Percentiles rank a stretch among this genome's conserved stretches.
These are phyloP conservation scores for Eristalis arbustorum DNA, from an alignment of 2,888 invertebrate species.

Conservation along the genomic window DNA sequence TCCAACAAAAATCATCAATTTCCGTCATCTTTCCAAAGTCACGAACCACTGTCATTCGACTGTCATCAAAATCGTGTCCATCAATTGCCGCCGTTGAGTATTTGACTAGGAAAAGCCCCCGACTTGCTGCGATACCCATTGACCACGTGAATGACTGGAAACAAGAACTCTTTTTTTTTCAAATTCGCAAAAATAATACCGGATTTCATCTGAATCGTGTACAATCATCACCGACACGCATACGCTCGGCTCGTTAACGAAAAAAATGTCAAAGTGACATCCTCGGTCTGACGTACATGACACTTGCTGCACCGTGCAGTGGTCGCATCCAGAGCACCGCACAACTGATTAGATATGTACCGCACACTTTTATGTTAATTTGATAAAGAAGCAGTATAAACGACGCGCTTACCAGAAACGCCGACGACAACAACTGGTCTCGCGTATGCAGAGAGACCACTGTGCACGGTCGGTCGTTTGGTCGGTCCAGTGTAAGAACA, in stretches of 20 bases:
- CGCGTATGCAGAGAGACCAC: too few relatives aligned
- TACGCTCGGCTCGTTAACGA: conserved; percentile 2
- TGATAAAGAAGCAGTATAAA: conserved; percentile 50
- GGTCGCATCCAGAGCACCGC: conserved; percentile 35
- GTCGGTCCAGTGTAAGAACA: conserved; percentile 20
- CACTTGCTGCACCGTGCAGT: conserved; percentile 32
- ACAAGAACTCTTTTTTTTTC: neutral
- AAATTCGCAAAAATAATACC: neutral
- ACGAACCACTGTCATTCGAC: too few relatives aligned
- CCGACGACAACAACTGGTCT: conserved; percentile 40
- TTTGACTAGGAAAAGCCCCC: neutral
- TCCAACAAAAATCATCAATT: too few relatives aligned
- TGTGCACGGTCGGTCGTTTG: neutral
- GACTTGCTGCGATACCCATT: neutral
- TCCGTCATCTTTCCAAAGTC: too few relatives aligned
- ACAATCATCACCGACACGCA: neutral
- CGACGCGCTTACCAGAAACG: conserved; percentile 20
- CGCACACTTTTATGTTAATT: conserved; percentile 62
- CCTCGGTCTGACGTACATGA: conserved; percentile 27
- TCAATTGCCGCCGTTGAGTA: too few relatives aligned
- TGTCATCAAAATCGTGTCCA: too few relatives aligned
- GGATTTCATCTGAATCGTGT: neutral
- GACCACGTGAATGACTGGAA: neutral
- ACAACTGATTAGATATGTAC: conserved; percentile 61
- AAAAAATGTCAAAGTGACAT: conserved; percentile 54